Evolutionary conservation across 2,113 vertebrate species (phyloP).

Genomic region (Piprites chloris): DNA sequence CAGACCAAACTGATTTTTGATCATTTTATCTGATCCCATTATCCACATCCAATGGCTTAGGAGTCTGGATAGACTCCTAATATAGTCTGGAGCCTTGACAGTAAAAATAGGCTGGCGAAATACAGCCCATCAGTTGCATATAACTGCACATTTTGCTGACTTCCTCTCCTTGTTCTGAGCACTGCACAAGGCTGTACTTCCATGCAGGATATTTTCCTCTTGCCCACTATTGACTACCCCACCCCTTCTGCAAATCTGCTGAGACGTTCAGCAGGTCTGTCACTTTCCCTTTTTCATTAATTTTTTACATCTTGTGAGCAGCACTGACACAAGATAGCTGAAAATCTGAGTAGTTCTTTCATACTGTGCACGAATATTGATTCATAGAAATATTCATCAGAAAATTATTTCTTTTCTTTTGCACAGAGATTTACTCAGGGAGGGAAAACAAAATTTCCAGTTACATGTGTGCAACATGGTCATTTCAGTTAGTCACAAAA

Average conservation of each 20-base stretch:
- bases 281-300: neutral
- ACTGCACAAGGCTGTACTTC: neutral
- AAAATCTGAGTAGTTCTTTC: neutral
- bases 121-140: neutral
- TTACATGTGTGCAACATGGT: fast-evolving
- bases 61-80: neutral
- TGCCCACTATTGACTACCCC: neutral
- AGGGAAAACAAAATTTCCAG: neutral
- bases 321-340: neutral
- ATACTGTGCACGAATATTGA: neutral
- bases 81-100: neutral
- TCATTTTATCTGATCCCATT: neutral
- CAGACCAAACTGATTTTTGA: conserved; percentile 7
- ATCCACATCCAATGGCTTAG: neutral
- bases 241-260: neutral
- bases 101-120: conserved; percentile 7
- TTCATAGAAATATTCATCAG: neutral
- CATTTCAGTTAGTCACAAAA: conserved; percentile 12
- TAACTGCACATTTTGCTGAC: neutral
- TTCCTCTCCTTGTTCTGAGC: neutral
- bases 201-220: neutral
- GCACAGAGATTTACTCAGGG: neutral
- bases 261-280: neutral
- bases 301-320: neutral
- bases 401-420: neutral